Conservation (phyloP, 2,888 invertebrate genomes). For the Anoncus sp. region DNA sequence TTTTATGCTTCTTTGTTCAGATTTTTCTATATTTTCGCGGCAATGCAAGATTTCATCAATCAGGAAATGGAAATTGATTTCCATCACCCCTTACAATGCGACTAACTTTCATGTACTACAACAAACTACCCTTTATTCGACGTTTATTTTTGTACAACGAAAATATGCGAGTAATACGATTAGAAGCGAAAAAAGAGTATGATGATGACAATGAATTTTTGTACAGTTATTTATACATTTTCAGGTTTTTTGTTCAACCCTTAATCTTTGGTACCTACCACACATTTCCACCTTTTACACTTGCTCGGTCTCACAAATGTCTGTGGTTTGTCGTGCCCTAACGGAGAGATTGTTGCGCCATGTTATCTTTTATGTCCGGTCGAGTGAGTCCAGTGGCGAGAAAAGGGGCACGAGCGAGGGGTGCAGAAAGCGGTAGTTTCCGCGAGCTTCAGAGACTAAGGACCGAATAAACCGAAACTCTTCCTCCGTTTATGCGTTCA, state of each 20-base stretch:
- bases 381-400: background rate
- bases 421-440: conserved; percentile 3
- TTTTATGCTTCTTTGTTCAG: conserved; percentile 3
- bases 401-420: background rate
- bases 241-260: background rate
- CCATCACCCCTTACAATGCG: background rate
- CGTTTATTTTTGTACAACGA: background rate
- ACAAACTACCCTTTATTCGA: background rate
- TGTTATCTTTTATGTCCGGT: conserved; percentile 21
- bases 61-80: background rate
- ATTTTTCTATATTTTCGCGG: background rate
- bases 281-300: background rate
- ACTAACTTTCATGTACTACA: background rate
- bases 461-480: conserved; percentile 20
- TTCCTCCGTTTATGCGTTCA: conserved; percentile 12
- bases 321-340: background rate
- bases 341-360: conserved; percentile 16
- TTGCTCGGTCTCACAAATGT: background rate
- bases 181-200: no score
- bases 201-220: background rate
- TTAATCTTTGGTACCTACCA: background rate
- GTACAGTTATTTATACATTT: background rate
- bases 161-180: background rate
- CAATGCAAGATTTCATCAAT: background rate
- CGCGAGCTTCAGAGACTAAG: background rate